A percentile compares a stretch with the other conserved stretches of the same genome.
phyloP scores from a whole-genome alignment of 2,113 vertebrate species.

The Rattus norvegicus region GRCr8 NC_086037.1:48671501-48672000 shows the following conservation, averaged over 20 bases:
- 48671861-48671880: neutral
- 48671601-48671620: conserved; percentile 28
- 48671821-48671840: neutral
- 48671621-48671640: neutral
- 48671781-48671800: conserved; percentile 20
- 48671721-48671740: conserved; percentile 55
- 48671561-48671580: conserved; percentile 23
- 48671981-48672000: too few species aligned
- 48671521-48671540: neutral
- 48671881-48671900: neutral
- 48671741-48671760: neutral
- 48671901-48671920: neutral
- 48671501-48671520: neutral
- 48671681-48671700: conserved; percentile 21
- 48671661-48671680: conserved; percentile 1
- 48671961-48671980: neutral
- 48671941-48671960: neutral
- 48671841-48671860: neutral
- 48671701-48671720: conserved; percentile 22
- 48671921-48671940: neutral
- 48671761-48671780: conserved; percentile 39
- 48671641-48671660: neutral
- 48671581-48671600: neutral
- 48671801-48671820: neutral
- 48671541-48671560: neutral